A percentile compares a stretch with the other conserved stretches of the same genome.
phyloP scores from a whole-genome alignment of 2,113 vertebrate species.

The Nibea coibor region DNA sequence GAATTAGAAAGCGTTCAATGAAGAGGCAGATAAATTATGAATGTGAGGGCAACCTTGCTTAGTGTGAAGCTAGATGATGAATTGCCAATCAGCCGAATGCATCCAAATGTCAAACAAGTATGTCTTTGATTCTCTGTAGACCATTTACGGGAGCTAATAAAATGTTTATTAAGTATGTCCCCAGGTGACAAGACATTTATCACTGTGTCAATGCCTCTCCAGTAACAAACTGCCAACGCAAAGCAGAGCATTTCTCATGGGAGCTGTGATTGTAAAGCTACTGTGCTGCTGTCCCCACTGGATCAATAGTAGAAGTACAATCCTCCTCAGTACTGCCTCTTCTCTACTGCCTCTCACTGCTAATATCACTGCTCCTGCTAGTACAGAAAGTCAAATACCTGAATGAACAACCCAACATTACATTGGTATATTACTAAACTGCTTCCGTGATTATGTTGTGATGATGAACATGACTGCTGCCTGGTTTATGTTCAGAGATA shows the following conservation, averaged over 20 bases:
- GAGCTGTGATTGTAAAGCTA: constrained; percentile 33
- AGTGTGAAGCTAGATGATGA: constrained; percentile 55
- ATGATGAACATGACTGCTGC: too few relatives aligned
- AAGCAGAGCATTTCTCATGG: constrained; percentile 50
- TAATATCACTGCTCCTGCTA: too few relatives aligned
- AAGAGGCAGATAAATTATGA: constrained; percentile 45
- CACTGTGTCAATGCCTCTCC: constrained; percentile 46
- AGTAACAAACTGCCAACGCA: constrained; percentile 49
- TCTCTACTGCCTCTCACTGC: neutral
- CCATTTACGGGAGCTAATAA: constrained; percentile 62
- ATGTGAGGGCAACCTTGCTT: constrained; percentile 15
- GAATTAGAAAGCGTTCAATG: constrained; percentile 44
- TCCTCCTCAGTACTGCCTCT: constrained; percentile 1
- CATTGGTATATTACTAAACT: too few relatives aligned
- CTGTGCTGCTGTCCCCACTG: constrained; percentile 5
- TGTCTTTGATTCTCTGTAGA: constrained; percentile 53
- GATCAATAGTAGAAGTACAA: constrained; percentile 46
- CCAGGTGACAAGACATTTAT: constrained; percentile 62
- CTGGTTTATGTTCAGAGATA: too few relatives aligned
- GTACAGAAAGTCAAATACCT: too few relatives aligned
- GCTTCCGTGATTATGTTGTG: too few relatives aligned
- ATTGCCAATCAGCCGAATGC: constrained; percentile 68
- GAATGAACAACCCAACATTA: too few relatives aligned
- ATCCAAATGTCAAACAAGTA: constrained; percentile 68
- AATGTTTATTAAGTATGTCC: constrained; percentile 72